Evolutionary conservation across 1,140 invertebrate species (phyloP).

Genomic region (Lasioglossum baleicum): DNA sequence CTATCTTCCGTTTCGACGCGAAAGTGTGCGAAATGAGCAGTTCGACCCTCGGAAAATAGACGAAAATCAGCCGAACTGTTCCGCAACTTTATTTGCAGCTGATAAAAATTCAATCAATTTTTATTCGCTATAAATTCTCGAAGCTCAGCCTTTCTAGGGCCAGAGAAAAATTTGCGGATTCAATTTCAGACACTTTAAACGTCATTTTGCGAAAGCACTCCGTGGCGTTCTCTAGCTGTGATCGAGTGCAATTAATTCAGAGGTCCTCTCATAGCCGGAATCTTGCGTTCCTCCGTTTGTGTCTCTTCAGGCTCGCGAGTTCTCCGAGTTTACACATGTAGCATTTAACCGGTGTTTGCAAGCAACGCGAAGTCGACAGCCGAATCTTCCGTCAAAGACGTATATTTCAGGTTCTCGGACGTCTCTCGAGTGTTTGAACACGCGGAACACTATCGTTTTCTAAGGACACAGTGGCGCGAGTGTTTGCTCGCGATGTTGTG

Average conservation of each 20-base stretch:
- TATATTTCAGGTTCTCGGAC: background rate
- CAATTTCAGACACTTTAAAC: too few species aligned
- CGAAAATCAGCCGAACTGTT: too few species aligned
- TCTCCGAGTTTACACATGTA: constrained; percentile 15
- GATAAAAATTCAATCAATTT: too few species aligned
- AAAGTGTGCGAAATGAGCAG: too few species aligned
- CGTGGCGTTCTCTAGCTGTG: too few species aligned
- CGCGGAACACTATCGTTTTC: constrained; percentile 3
- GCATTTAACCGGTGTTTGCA: background rate
- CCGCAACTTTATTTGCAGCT: too few species aligned
- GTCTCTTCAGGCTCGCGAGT: background rate
- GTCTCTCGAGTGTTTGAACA: background rate
- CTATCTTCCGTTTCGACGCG: constrained; percentile 28
- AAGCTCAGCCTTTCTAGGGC: too few species aligned
- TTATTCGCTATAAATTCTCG: too few species aligned
- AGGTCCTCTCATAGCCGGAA: background rate
- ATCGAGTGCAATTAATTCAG: background rate
- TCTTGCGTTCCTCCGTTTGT: too few species aligned
- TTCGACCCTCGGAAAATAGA: too few species aligned
- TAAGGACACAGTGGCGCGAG: background rate
- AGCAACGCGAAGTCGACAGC: background rate
- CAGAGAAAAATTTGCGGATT: too few species aligned
- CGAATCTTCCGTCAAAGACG: background rate
- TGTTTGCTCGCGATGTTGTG: background rate
- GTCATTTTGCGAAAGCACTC: too few species aligned